phyloP scores from a whole-genome alignment of 2,113 vertebrate genomes.

The Scomber scombrus region DNA sequence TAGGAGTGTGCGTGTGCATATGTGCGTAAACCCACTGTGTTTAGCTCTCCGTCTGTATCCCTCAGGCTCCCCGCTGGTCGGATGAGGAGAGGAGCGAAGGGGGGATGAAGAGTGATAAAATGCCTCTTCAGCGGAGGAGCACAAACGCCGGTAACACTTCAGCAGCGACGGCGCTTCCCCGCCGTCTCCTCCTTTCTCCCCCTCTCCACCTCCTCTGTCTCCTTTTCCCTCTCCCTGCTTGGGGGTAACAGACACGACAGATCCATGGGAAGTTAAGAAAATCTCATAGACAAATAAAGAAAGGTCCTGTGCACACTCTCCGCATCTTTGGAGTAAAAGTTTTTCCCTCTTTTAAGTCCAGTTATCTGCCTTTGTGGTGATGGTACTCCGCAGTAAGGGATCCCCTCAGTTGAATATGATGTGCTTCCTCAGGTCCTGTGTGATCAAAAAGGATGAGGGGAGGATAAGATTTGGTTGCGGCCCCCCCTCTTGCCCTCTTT shows the following conservation, averaged over 20 bases:
- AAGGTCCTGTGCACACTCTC: constrained; percentile 28
- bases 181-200: constrained; percentile 49
- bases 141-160: constrained; percentile 56
- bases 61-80: constrained; percentile 63
- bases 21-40: constrained; percentile 57
- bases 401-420: constrained; percentile 26
- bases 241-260: constrained; percentile 31
- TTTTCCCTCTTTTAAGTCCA: constrained; percentile 44
- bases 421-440: constrained; percentile 45
- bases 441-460: constrained; percentile 40
- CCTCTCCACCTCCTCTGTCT: constrained; percentile 48
- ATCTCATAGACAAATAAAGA: constrained; percentile 22
- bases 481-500: constrained; percentile 13
- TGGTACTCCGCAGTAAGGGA: constrained; percentile 48
- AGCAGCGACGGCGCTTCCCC: constrained; percentile 37
- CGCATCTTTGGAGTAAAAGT: constrained; percentile 64
- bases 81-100: constrained; percentile 53
- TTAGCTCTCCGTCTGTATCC: constrained; percentile 68
- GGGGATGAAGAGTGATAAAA: constrained; percentile 42
- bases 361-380: constrained; percentile 30
- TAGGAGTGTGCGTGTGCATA: constrained; percentile 23
- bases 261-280: constrained; percentile 66
- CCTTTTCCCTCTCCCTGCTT: constrained; percentile 44
- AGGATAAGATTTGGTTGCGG: constrained; percentile 4
- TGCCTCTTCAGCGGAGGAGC: constrained; percentile 55